phyloP scores from a whole-genome alignment of 2,113 vertebrate genomes.

The Equus przewalskii region DNA sequence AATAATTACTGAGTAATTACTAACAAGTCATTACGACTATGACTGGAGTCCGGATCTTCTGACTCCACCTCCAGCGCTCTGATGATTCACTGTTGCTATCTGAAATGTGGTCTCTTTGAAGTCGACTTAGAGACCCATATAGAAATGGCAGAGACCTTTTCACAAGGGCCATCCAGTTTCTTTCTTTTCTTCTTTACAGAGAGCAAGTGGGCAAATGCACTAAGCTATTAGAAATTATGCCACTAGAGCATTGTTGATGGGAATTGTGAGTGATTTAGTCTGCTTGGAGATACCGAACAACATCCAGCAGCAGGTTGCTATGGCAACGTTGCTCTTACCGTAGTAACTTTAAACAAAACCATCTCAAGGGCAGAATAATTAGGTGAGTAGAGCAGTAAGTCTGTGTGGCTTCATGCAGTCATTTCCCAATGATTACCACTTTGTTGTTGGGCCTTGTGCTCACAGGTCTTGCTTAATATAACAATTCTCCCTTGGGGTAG shows the following conservation, averaged over 20 bases:
- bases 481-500: not conserved
- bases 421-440: not conserved
- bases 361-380: slow-evolving; percentile 77
- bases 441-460: not conserved
- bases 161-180: not conserved
- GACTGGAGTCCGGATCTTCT: not conserved
- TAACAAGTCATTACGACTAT: not conserved
- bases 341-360: slow-evolving; percentile 69
- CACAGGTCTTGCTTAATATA: not conserved
- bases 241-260: slow-evolving; percentile 23
- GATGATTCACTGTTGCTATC: not conserved
- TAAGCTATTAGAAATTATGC: slow-evolving; percentile 54
- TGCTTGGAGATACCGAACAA: slow-evolving; percentile 25
- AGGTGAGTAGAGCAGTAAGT: slow-evolving; percentile 76
- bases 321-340: slow-evolving; percentile 68
- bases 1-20: not conserved
- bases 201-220: slow-evolving; percentile 27
- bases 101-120: not conserved
- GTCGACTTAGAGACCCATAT: not conserved
- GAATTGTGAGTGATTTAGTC: slow-evolving; percentile 37
- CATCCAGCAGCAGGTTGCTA: slow-evolving; percentile 64
- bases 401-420: not conserved
- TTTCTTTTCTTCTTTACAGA: not conserved
- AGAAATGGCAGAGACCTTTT: not conserved
- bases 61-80: not conserved